Conservation (phyloP, 1,140 invertebrate genomes). For the Colletes gigas region DNA sequence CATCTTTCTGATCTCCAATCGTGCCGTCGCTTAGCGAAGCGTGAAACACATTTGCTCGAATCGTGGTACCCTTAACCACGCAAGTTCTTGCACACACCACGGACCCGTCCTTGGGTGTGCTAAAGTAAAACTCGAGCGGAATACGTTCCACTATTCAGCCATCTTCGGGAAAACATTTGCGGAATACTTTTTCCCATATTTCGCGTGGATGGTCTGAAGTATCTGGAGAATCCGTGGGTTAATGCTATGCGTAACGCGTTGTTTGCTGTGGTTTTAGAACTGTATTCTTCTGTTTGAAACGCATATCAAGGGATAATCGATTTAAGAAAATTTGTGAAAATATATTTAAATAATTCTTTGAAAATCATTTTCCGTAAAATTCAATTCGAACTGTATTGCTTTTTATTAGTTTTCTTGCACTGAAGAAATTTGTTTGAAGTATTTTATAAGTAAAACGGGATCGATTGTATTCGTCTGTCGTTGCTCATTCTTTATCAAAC, state of each 20-base stretch:
- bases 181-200: slow-evolving; percentile 30
- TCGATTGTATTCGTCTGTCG: no score
- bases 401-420: no score
- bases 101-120: slow-evolving; percentile 7
- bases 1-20: slow-evolving; percentile 78
- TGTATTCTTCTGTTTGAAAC: not conserved
- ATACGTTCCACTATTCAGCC: slow-evolving; percentile 39
- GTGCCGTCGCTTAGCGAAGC: slow-evolving; percentile 79
- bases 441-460: no score
- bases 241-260: not conserved
- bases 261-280: no score
- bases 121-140: slow-evolving; percentile 49
- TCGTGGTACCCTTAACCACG: slow-evolving; percentile 72
- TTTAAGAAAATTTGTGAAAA: no score
- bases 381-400: no score
- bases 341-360: no score
- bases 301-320: not conserved
- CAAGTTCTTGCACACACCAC: slow-evolving; percentile 61
- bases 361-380: no score
- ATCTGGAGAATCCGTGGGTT: not conserved
- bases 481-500: no score
- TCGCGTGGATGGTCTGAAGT: not conserved
- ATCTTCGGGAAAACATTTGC: slow-evolving; percentile 27
- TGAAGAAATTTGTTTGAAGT: no score
- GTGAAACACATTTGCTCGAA: slow-evolving; percentile 79